These are phyloP conservation scores for Megaceryle torquata DNA, from an alignment of 2,113 vertebrate genomes.

Conservation along the genomic window DNA sequence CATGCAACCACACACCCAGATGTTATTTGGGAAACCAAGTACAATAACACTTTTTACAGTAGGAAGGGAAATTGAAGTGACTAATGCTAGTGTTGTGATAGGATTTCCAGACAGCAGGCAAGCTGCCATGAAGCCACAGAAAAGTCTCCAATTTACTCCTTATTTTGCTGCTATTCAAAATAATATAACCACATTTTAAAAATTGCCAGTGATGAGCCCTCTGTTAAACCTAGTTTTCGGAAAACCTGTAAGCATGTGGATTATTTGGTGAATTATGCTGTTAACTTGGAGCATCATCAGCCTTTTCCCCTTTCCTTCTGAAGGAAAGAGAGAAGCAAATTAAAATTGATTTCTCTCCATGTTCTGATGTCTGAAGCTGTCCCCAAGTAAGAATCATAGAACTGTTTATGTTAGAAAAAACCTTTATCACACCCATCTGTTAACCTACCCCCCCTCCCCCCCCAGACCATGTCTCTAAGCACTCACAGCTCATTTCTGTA, in stretches of 20 bases:
- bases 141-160: background rate
- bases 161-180: background rate
- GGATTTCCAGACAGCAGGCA: background rate
- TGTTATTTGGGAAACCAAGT: background rate
- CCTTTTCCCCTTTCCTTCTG: background rate
- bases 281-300: background rate
- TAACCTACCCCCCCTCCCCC: background rate
- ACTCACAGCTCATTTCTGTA: background rate
- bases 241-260: background rate
- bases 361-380: conserved; percentile 23
- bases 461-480: background rate
- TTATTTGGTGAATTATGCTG: background rate
- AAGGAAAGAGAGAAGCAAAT: conserved; percentile 60
- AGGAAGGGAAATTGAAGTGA: background rate
- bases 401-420: background rate
- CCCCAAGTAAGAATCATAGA: background rate
- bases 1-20: background rate
- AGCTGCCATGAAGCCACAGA: background rate
- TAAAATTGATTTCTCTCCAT: conserved; percentile 54
- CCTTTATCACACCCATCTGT: background rate
- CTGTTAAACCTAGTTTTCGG: background rate
- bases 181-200: background rate
- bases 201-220: background rate
- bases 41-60: background rate
- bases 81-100: background rate